These are phyloP conservation scores for Chlorospingus semifuscus DNA, from an alignment of 2,797 vertebrate species.

Conservation along the genomic window DNA sequence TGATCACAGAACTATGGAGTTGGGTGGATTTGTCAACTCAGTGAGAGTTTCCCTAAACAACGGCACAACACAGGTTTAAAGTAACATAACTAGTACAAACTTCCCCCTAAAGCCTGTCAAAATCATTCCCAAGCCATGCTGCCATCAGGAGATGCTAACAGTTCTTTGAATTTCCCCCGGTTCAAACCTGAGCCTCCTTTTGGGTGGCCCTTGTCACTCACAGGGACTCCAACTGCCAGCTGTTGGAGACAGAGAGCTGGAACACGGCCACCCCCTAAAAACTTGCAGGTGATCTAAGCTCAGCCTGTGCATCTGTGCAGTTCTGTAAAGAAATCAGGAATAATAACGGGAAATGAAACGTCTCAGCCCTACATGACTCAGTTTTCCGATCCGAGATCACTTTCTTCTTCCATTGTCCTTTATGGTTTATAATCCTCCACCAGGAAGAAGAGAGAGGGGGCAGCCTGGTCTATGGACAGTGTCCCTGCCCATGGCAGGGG, in stretches of 20 bases:
- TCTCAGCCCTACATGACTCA: background rate
- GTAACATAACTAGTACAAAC: background rate
- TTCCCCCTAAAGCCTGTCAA: background rate
- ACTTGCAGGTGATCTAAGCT: constrained; percentile 19
- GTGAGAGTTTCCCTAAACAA: background rate
- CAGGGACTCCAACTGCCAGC: background rate
- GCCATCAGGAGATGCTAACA: background rate
- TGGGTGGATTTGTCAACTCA: background rate
- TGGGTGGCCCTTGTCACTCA: background rate
- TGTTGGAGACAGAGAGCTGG: background rate
- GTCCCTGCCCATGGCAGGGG: background rate
- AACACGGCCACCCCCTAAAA: background rate
- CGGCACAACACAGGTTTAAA: background rate
- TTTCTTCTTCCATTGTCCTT: background rate
- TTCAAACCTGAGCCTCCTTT: constrained; percentile 1
- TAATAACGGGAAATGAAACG: background rate
- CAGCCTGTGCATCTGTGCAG: background rate
- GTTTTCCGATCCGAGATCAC: background rate
- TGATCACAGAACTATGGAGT: fast-evolving
- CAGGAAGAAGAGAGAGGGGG: background rate
- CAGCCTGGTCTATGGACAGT: background rate
- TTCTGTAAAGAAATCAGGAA: background rate
- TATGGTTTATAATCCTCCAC: background rate
- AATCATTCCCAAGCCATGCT: background rate
- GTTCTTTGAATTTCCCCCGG: background rate